Conservation (phyloP, 2,797 vertebrate genomes). For the Falco berigora region DNA sequence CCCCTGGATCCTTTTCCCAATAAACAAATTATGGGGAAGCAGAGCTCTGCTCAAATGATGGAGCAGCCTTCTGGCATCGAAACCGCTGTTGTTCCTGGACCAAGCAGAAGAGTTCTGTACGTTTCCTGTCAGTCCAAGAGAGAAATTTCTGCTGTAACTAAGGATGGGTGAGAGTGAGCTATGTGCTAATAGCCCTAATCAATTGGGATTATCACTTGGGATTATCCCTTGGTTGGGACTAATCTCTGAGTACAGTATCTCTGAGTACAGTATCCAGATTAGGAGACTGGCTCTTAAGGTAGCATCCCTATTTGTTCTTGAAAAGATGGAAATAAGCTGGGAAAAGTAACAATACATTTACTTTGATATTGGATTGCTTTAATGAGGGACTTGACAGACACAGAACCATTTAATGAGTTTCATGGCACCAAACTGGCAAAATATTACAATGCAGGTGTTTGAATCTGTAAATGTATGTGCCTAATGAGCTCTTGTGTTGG, state of each 20-base stretch:
- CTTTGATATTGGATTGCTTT: background rate
- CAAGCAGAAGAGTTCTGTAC: background rate
- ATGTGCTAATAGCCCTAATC: background rate
- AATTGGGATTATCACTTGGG: background rate
- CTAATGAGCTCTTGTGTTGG: background rate
- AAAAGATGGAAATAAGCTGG: background rate
- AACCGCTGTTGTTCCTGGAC: background rate
- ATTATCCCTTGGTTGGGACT: constrained; percentile 11
- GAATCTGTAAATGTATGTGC: background rate
- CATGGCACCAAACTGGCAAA: background rate
- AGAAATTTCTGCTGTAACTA: background rate
- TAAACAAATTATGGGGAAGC: background rate
- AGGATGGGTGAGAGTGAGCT: background rate
- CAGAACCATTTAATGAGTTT: background rate
- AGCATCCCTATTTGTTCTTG: background rate
- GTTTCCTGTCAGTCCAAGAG: background rate
- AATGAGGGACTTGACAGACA: background rate
- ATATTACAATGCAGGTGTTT: background rate
- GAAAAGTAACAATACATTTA: background rate
- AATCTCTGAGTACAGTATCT: background rate
- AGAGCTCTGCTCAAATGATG: background rate
- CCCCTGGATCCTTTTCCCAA: background rate
- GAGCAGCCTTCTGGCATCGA: background rate
- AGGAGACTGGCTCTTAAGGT: background rate
- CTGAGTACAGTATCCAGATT: background rate